phyloP scores from a whole-genome alignment of 2,113 vertebrate genomes.

The Oncorhynchus clarkii region DNA sequence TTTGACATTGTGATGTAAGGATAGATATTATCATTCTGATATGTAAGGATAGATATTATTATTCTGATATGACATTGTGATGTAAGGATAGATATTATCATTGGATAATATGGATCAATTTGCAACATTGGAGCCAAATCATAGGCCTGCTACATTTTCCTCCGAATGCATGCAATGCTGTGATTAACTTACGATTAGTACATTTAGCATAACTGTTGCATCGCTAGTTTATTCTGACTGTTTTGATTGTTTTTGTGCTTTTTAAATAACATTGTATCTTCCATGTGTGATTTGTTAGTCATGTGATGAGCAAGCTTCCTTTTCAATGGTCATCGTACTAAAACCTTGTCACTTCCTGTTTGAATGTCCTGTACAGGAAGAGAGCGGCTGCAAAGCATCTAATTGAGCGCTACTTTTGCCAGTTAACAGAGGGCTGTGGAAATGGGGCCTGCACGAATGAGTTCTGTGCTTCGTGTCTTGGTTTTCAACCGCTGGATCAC shows the following conservation, averaged over 20 bases:
- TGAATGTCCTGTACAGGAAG: slow-evolving; percentile 91
- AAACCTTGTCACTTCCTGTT: slow-evolving; percentile 75
- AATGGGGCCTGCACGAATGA: slow-evolving; percentile 99
- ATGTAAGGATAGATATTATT: too few species aligned
- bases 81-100: too few species aligned
- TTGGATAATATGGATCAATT: not conserved
- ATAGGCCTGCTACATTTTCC: not conserved
- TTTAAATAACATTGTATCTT: not conserved
- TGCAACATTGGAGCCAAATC: not conserved
- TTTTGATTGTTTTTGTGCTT: not conserved
- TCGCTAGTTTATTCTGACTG: not conserved
- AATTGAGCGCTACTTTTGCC: slow-evolving; percentile 99
- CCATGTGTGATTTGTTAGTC: not conserved
- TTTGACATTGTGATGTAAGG: too few species aligned
- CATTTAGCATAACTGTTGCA: not conserved
- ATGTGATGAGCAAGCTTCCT: not conserved
- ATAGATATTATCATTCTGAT: too few species aligned
- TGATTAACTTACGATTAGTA: not conserved
- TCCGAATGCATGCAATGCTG: not conserved
- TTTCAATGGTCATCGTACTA: slow-evolving; percentile 62
- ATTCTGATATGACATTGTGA: too few species aligned
- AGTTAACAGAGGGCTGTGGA: slow-evolving; percentile 99
- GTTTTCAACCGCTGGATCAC: slow-evolving; percentile 94
- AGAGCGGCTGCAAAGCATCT: slow-evolving; percentile 99
- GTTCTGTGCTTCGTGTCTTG: slow-evolving; percentile 92